These are phyloP conservation scores for Mantis religiosa DNA, from an alignment of 2,888 invertebrate genomes.

Conservation along the genomic window DNA sequence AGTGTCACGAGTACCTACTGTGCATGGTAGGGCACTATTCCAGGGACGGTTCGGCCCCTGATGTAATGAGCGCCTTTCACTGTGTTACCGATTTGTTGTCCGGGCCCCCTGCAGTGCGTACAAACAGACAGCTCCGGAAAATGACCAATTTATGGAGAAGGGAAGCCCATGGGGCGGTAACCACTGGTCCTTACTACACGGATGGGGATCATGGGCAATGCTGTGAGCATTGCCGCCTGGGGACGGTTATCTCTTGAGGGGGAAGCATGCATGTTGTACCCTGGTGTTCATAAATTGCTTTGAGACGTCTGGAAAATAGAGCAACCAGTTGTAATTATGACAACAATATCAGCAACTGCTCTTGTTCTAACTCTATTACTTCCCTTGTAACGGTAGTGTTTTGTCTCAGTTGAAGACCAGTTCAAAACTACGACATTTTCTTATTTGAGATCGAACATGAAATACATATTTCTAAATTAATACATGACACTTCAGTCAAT, in stretches of 20 bases:
- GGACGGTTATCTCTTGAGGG: not conserved
- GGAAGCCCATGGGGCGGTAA: not conserved
- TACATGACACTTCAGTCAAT: no score
- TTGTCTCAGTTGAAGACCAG: no score
- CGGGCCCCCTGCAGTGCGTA: conserved; percentile 18
- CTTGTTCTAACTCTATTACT: no score
- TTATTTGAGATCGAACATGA: no score
- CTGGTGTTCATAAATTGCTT: not conserved
- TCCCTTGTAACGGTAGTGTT: no score
- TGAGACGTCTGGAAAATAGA: not conserved
- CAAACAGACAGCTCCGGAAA: conserved; percentile 19
- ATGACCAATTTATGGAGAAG: conserved; percentile 28
- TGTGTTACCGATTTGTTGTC: conserved; percentile 13
- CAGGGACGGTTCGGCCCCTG: not conserved
- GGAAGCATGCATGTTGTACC: not conserved
- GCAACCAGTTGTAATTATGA: no score
- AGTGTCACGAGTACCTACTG: not conserved
- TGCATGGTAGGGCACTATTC: not conserved
- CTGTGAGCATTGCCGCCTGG: not conserved
- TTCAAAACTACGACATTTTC: no score
- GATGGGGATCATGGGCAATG: not conserved
- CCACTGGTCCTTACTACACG: not conserved
- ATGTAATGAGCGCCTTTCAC: not conserved
- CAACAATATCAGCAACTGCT: no score
- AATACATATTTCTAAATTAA: no score